These are phyloP conservation scores for Brienomyrus brachyistius DNA, from an alignment of 2,113 vertebrate genomes.

Conservation along the genomic window DNA sequence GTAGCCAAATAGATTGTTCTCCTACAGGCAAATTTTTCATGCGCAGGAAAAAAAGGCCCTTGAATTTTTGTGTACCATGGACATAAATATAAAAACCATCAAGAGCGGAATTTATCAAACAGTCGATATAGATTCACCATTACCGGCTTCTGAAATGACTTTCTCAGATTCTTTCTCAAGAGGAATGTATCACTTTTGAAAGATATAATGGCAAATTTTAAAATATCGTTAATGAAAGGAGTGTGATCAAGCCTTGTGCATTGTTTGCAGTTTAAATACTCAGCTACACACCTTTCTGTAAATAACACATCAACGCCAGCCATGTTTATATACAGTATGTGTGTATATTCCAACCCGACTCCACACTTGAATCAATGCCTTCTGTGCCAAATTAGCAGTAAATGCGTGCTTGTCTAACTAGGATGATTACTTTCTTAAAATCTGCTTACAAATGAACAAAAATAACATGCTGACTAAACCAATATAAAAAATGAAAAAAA, in stretches of 20 bases:
- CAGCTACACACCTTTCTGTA: not conserved
- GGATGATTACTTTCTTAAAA: not conserved
- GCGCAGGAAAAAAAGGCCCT: not conserved
- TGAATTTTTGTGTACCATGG: not conserved
- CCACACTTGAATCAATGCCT: not conserved
- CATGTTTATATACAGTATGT: not conserved
- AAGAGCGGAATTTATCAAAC: not conserved
- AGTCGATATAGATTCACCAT: not conserved
- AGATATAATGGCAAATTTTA: not conserved
- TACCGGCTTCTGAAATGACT: not conserved
- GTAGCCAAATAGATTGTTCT: not conserved
- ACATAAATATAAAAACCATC: not conserved
- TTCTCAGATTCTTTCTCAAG: not conserved
- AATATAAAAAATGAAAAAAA: not conserved
- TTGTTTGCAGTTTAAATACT: not conserved
- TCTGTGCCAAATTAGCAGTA: not conserved
- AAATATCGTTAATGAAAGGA: not conserved
- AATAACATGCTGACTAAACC: not conserved
- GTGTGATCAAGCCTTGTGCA: not conserved
- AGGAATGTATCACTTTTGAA: not conserved
- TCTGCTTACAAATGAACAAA: not conserved
- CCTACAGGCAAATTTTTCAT: conserved; percentile 2
- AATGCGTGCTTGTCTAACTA: not conserved
- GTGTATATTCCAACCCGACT: not conserved
- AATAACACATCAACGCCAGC: not conserved